Percentiles rank a stretch among this genome's conserved stretches.
phyloP scores from a whole-genome alignment of 2,888 invertebrate species.

The Pteria penguin region DNA sequence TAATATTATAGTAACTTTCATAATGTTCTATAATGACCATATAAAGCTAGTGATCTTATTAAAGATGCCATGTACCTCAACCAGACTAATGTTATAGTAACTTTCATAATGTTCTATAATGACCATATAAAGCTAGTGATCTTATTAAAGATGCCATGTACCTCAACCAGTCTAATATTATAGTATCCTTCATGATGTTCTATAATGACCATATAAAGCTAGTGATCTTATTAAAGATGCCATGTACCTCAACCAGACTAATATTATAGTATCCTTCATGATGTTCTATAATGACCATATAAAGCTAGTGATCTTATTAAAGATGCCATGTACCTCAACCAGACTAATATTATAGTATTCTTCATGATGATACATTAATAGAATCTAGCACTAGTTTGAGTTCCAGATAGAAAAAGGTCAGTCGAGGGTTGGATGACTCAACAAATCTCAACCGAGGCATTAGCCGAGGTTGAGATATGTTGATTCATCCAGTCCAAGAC shows the following conservation, averaged over 20 bases:
- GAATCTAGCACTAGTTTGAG: too few species aligned
- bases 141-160: constrained; percentile 65
- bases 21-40: too few species aligned
- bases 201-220: constrained; percentile 50
- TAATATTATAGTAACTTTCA: constrained; percentile 71
- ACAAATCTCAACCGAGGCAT: too few species aligned
- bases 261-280: constrained; percentile 73
- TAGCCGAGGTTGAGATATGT: too few species aligned
- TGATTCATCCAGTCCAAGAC: too few species aligned
- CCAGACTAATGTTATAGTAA: constrained; percentile 62
- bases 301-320: constrained; percentile 60
- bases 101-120: too few species aligned
- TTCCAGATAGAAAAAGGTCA: too few species aligned
- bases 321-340: constrained; percentile 60
- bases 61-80: constrained; percentile 61
- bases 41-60: constrained; percentile 61
- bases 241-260: constrained; percentile 58
- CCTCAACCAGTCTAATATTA: constrained; percentile 46
- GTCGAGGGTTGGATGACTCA: too few species aligned
- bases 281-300: too few species aligned
- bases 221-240: constrained; percentile 63
- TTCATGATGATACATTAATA: too few species aligned
- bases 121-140: constrained; percentile 58
- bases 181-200: constrained; percentile 77
- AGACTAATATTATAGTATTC: constrained; percentile 66